Conservation (phyloP, 2,888 invertebrate species). For the Thelaira solivaga region DNA sequence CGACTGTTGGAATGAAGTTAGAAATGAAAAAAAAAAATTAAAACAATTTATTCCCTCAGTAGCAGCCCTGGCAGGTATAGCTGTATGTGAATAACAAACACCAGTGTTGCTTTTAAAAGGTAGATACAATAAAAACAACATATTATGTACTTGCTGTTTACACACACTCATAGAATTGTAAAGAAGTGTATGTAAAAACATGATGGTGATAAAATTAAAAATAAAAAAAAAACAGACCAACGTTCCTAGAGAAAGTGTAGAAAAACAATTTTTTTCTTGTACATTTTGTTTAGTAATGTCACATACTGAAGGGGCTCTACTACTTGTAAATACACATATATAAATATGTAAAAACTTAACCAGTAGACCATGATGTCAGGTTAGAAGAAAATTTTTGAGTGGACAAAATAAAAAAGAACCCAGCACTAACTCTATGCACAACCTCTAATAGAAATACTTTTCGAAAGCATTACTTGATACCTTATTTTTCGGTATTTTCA, state of each 20-base stretch:
- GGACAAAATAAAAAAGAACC: too few relatives aligned
- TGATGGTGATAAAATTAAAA: constrained; percentile 34
- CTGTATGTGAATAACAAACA: not conserved
- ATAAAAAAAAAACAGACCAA: constrained; percentile 15
- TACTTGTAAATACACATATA: not conserved
- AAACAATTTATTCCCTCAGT: too few relatives aligned
- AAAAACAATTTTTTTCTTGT: not conserved
- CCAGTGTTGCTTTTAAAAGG: not conserved
- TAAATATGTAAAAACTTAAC: too few relatives aligned
- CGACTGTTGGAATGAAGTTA: not conserved
- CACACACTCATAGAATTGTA: not conserved
- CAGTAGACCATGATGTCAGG: too few relatives aligned
- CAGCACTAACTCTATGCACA: too few relatives aligned
- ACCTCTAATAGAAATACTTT: too few relatives aligned
- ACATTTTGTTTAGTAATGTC: constrained; percentile 15
- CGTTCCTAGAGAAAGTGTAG: constrained; percentile 26
- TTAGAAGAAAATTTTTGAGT: too few relatives aligned
- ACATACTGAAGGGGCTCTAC: constrained; percentile 32
- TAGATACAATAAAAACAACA: not conserved
- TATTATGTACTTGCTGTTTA: not conserved
- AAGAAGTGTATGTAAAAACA: not conserved
- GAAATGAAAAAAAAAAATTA: not conserved
- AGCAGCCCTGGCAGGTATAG: not conserved
- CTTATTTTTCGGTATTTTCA: too few relatives aligned
- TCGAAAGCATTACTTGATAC: too few relatives aligned